Evolutionary conservation across 2,113 vertebrate genomes (phyloP).

Genomic region (Rousettus leschenaultii): DNA sequence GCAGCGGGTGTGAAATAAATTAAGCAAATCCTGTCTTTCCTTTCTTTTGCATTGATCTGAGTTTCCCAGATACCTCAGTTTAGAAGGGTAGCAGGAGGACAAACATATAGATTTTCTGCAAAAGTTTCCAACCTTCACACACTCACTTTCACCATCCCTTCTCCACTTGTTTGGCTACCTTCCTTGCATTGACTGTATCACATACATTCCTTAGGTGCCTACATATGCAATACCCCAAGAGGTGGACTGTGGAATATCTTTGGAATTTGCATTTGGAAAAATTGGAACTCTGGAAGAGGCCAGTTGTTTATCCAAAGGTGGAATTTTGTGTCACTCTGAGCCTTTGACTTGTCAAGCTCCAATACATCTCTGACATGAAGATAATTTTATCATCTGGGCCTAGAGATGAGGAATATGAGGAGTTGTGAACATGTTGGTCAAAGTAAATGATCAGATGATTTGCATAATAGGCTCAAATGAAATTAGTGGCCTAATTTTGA

Average conservation of each 20-base stretch:
- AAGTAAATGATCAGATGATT: background rate
- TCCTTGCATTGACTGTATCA: background rate
- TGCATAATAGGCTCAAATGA: background rate
- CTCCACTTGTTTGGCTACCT: background rate
- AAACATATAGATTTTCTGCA: background rate
- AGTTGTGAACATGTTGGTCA: background rate
- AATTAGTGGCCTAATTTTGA: background rate
- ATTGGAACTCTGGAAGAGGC: background rate
- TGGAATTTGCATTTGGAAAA: conserved; percentile 23
- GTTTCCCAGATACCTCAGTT: background rate
- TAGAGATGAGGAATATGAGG: background rate
- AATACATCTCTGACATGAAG: background rate
- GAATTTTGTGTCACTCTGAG: background rate
- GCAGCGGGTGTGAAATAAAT: background rate
- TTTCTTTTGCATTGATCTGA: background rate
- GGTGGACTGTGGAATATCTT: background rate
- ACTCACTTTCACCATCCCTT: background rate
- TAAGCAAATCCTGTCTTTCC: background rate
- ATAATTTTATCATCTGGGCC: background rate
- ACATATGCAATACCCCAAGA: background rate
- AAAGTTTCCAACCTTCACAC: background rate
- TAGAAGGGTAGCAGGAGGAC: background rate
- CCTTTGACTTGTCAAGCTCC: background rate
- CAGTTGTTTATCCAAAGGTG: background rate
- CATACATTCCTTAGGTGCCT: no score